Evolutionary conservation across 2,113 vertebrate genomes (phyloP).

Genomic region (Peromyscus polionotus): DNA sequence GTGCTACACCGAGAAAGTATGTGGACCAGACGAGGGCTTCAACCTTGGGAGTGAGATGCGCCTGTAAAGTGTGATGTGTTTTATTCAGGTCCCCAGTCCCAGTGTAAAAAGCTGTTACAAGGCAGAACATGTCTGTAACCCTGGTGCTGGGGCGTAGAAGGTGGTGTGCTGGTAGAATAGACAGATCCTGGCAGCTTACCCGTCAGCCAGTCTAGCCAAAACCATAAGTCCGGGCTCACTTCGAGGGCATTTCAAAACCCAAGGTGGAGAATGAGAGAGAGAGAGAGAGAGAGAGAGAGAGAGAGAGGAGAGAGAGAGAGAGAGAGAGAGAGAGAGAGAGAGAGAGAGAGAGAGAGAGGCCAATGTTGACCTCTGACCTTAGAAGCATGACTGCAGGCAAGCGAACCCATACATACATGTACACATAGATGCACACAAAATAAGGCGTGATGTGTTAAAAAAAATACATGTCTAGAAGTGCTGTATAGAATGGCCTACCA

Average conservation of each 20-base stretch:
- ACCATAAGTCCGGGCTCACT: background rate
- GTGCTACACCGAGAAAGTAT: background rate
- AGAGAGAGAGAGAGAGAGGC: background rate
- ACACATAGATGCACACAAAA: background rate
- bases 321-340: background rate
- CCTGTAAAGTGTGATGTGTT: background rate
- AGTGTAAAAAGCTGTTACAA: background rate
- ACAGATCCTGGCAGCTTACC: background rate
- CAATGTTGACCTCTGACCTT: background rate
- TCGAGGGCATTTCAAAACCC: background rate
- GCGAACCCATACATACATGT: background rate
- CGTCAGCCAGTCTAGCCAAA: background rate
- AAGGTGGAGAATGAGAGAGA: background rate
- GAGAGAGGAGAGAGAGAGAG: background rate
- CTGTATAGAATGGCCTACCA: background rate
- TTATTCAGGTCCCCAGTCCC: background rate
- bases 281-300: background rate
- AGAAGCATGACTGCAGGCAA: background rate
- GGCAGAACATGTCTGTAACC: background rate
- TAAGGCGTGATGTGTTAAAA: background rate
- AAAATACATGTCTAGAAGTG: background rate
- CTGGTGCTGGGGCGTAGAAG: background rate
- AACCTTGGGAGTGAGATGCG: background rate
- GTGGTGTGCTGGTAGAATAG: too few species aligned
- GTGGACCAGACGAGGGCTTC: background rate